A percentile compares a stretch with the other conserved stretches of the same genome.
Conservation (phyloP, 2,888 invertebrate genomes). For the Pterostichus madidus region DNA sequence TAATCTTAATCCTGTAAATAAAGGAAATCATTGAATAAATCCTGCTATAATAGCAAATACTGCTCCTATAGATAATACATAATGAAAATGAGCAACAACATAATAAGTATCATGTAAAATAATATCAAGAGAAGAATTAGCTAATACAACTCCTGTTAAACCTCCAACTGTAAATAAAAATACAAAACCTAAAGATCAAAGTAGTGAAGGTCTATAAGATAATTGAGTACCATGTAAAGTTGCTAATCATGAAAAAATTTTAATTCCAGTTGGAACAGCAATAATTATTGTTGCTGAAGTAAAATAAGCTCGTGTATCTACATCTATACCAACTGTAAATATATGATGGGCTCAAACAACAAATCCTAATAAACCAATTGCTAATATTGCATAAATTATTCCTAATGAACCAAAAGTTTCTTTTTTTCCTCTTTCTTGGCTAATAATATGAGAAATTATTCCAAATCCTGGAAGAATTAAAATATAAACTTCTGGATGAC, state of each 20-base stretch:
- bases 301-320: slow-evolving; percentile 91
- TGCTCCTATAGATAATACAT: slow-evolving; percentile 89
- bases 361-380: no score
- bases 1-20: slow-evolving; percentile 83
- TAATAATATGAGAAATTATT: slow-evolving; percentile 88
- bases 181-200: slow-evolving; percentile 88
- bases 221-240: slow-evolving; percentile 84
- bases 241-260: slow-evolving; percentile 89
- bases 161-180: slow-evolving; percentile 89
- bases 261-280: slow-evolving; percentile 91
- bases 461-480: slow-evolving; percentile 91
- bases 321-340: slow-evolving; percentile 91
- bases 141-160: slow-evolving; percentile 83
- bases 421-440: slow-evolving; percentile 86
- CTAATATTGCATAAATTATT: no score
- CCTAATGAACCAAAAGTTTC: slow-evolving; percentile 85
- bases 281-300: slow-evolving; percentile 92
- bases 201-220: slow-evolving; percentile 80
- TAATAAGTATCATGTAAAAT: slow-evolving; percentile 90
- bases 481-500: slow-evolving; percentile 93
- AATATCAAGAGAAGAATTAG: slow-evolving; percentile 89
- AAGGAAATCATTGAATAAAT: slow-evolving; percentile 84
- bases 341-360: slow-evolving; percentile 92
- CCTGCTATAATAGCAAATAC: slow-evolving; percentile 89
- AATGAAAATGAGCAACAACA: slow-evolving; percentile 91